Evolutionary conservation across 2,797 vertebrate species (phyloP).

Genomic region (Sebastes steindachneri): DNA sequence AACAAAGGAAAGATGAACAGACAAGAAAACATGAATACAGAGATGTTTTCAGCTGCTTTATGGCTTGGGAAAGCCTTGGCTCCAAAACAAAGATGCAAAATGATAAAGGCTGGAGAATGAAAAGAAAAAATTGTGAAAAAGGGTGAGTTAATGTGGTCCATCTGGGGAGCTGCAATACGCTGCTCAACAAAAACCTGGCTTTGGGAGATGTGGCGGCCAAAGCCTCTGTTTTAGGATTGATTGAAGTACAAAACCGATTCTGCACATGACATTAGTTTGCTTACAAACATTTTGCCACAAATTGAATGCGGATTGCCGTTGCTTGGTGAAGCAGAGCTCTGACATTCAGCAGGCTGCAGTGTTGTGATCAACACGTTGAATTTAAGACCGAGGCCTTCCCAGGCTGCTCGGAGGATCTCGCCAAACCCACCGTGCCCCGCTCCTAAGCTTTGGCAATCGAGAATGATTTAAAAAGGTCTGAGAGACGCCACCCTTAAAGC

Average conservation of each 20-base stretch:
- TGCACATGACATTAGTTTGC: slow-evolving; percentile 65
- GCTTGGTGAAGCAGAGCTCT: slow-evolving; percentile 50
- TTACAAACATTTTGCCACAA: slow-evolving; percentile 74
- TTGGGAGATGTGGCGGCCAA: slow-evolving; percentile 58
- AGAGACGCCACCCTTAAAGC: slow-evolving; percentile 59
- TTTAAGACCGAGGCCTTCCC: slow-evolving; percentile 45
- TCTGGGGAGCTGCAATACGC: slow-evolving; percentile 55
- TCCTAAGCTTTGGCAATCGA: slow-evolving; percentile 63
- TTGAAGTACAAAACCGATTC: slow-evolving; percentile 66
- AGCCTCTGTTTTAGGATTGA: slow-evolving; percentile 66
- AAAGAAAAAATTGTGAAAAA: slow-evolving; percentile 63
- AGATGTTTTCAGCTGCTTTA: slow-evolving; percentile 61
- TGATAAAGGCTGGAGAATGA: slow-evolving; percentile 71
- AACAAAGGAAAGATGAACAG: slow-evolving; percentile 32
- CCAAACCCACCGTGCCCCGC: slow-evolving; percentile 60
- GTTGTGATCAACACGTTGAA: slow-evolving; percentile 18
- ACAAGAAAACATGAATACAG: slow-evolving; percentile 21
- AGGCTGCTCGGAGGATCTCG: slow-evolving; percentile 23
- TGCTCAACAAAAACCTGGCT: slow-evolving; percentile 70
- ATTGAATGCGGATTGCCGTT: slow-evolving; percentile 57
- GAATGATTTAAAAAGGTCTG: slow-evolving; percentile 66
- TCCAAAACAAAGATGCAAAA: slow-evolving; percentile 69
- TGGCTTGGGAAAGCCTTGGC: slow-evolving; percentile 59
- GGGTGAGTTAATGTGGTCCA: slow-evolving; percentile 73
- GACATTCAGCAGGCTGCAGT: slow-evolving; percentile 45